phyloP scores from a whole-genome alignment of 2,113 vertebrate genomes.

The Pontoporia blainvillei region DNA sequence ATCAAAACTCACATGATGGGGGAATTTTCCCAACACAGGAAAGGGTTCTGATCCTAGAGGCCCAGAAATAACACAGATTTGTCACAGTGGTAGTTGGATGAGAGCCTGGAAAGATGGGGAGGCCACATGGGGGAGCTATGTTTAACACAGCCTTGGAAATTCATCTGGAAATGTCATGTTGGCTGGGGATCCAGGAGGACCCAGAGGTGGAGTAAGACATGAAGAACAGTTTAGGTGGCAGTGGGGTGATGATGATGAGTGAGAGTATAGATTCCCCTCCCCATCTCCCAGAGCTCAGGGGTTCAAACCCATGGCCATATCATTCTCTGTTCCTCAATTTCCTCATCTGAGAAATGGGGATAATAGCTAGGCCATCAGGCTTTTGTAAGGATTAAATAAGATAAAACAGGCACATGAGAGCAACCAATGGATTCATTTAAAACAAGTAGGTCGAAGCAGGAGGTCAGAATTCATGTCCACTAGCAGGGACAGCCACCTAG shows the following conservation, averaged over 20 bases:
- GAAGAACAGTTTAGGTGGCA: background rate
- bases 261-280: background rate
- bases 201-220: background rate
- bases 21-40: background rate
- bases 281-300: too few species aligned
- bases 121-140: background rate
- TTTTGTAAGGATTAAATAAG: background rate
- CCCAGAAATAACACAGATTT: background rate
- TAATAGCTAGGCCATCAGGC: background rate
- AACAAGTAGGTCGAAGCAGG: background rate
- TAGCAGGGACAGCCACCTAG: background rate
- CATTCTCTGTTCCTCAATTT: background rate
- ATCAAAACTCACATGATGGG: background rate
- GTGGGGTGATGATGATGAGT: background rate
- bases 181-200: background rate
- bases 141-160: background rate
- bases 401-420: background rate
- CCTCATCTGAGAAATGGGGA: background rate
- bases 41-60: background rate
- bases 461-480: background rate
- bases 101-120: background rate
- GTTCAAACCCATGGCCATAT: background rate
- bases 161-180: background rate
- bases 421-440: background rate
- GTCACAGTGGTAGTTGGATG: background rate